phyloP scores from a whole-genome alignment of 2,113 vertebrate species.

The Sinocyclocheilus rhinocerous region DNA sequence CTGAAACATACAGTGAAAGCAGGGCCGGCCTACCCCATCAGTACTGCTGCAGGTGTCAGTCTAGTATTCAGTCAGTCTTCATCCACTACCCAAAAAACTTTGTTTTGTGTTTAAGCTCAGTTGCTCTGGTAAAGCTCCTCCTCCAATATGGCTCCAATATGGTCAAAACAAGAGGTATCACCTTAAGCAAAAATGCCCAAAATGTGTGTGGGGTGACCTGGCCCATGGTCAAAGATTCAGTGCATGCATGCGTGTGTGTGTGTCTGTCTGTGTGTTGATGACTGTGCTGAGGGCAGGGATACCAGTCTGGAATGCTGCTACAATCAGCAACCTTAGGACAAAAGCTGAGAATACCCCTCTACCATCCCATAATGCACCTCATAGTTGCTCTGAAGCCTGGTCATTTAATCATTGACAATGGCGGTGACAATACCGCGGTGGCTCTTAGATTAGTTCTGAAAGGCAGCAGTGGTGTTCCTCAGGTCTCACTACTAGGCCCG shows the following conservation, averaged over 20 bases:
- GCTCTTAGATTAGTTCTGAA: slow-evolving; percentile 24
- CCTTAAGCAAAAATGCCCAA: slow-evolving; percentile 32
- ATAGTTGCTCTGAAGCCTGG: slow-evolving; percentile 23
- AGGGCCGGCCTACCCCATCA: neutral
- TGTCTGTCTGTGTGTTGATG: slow-evolving; percentile 41
- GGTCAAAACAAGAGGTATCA: slow-evolving; percentile 33
- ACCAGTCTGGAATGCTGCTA: slow-evolving; percentile 76
- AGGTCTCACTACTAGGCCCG: neutral
- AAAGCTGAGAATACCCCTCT: slow-evolving; percentile 52
- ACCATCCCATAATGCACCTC: slow-evolving; percentile 40
- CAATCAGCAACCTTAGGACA: slow-evolving; percentile 62
- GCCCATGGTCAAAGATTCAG: slow-evolving; percentile 34
- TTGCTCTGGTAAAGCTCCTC: slow-evolving; percentile 34
- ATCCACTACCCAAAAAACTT: slow-evolving; percentile 21
- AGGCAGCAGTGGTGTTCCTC: neutral
- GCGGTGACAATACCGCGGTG: slow-evolving; percentile 2
- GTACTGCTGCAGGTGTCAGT: neutral
- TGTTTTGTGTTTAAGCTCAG: slow-evolving; percentile 8
- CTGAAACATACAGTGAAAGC: neutral
- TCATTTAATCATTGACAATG: slow-evolving; percentile 34
- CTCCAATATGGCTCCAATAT: slow-evolving; percentile 40
- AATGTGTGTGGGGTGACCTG: slow-evolving; percentile 31
- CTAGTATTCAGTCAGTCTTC: neutral
- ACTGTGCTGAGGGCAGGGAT: slow-evolving; percentile 60
- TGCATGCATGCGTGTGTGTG: slow-evolving; percentile 10